Conservation (phyloP, 1,140 invertebrate genomes). For the Mizuhopecten yessoensis region DNA sequence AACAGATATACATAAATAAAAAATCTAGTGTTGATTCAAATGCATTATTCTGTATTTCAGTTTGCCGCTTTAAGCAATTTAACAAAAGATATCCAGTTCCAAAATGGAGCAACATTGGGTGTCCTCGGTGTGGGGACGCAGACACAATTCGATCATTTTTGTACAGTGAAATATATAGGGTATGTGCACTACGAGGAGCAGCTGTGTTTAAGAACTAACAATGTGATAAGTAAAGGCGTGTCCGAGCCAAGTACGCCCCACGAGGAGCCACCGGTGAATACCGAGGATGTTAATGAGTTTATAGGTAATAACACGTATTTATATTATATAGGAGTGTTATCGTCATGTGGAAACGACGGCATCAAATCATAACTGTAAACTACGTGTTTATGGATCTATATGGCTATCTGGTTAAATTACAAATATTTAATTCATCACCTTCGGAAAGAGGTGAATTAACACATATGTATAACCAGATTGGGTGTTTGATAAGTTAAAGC, state of each 20-base stretch:
- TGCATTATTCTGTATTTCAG: background rate
- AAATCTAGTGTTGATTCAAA: no score
- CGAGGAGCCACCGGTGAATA: background rate
- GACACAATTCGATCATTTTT: conserved; percentile 3
- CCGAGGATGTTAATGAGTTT: background rate
- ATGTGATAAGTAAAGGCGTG: background rate
- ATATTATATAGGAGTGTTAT: no score
- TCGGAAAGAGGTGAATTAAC: no score
- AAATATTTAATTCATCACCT: no score
- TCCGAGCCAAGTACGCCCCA: background rate
- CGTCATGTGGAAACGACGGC: no score
- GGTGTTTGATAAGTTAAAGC: no score
- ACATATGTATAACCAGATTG: no score
- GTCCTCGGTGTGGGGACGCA: background rate
- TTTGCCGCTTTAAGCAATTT: background rate
- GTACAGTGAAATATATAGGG: background rate
- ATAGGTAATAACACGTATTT: background rate
- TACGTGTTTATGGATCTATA: no score
- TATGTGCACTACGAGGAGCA: background rate
- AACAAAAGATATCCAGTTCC: background rate
- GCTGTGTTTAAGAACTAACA: background rate
- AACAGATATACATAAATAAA: no score
- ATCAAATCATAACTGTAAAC: no score
- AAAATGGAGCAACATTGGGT: background rate
- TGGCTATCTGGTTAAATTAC: no score